Evolutionary conservation across 2,113 vertebrate species (phyloP).

Genomic region (Neotoma lepida): DNA sequence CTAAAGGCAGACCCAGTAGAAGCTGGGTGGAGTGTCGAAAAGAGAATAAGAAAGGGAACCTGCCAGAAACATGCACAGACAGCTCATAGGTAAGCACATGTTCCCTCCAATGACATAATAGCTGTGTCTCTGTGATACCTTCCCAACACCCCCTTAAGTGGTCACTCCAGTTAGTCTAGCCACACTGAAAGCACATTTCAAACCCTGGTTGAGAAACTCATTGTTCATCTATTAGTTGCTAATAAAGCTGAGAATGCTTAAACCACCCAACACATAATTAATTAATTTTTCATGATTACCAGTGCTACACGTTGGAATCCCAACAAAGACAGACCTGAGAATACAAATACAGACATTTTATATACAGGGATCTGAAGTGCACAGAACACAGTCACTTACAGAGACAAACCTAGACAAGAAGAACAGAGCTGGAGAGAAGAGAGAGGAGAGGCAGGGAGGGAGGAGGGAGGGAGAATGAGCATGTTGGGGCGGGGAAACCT

Average conservation of each 20-base stretch:
- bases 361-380: neutral
- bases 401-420: neutral
- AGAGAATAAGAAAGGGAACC: constrained; percentile 32
- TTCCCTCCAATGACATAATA: constrained; percentile 62
- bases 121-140: constrained; percentile 32
- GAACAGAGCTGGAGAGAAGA: neutral
- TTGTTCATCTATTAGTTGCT: constrained; percentile 64
- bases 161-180: constrained; percentile 61
- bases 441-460: neutral
- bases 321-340: constrained; percentile 8
- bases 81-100: constrained; percentile 56
- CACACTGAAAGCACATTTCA: constrained; percentile 66
- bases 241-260: constrained; percentile 74
- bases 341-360: neutral
- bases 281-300: constrained; percentile 55
- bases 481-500: neutral
- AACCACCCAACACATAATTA: constrained; percentile 59
- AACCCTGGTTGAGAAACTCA: constrained; percentile 65
- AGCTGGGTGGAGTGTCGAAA: neutral
- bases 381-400: neutral
- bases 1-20: constrained; percentile 45
- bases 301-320: neutral
- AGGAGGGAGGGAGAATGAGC: neutral
- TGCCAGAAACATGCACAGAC: constrained; percentile 69
- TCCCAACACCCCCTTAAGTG: constrained; percentile 22